Conservation (phyloP, 2,888 invertebrate genomes). For the Polietes domitor region DNA sequence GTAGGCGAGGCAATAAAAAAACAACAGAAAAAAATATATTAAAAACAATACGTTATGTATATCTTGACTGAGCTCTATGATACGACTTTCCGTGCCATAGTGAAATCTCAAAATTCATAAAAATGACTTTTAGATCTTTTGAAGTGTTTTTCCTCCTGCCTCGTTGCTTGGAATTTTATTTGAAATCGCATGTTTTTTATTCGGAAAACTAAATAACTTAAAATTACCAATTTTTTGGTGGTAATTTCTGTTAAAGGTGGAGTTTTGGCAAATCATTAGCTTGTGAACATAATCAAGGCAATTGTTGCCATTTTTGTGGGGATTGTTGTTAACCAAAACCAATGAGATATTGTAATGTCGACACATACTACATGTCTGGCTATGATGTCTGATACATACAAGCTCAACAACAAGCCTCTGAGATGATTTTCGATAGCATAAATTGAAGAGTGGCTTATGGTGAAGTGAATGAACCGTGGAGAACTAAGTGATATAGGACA, state of each 20-base stretch:
- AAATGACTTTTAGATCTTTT: slow-evolving; percentile 5
- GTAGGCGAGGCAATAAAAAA: background rate
- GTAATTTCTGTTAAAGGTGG: background rate
- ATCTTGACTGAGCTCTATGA: background rate
- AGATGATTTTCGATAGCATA: too few species aligned
- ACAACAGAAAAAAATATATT: background rate
- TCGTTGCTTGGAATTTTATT: background rate
- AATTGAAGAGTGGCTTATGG: too few species aligned
- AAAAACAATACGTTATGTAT: too few species aligned
- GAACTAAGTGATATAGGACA: background rate
- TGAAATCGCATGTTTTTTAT: background rate
- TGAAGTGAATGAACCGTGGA: background rate
- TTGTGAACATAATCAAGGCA: background rate
- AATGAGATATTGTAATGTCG: too few species aligned
- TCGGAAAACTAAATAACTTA: background rate
- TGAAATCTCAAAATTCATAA: background rate
- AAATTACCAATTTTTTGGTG: background rate
- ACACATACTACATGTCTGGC: too few species aligned
- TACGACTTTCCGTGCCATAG: too few species aligned
- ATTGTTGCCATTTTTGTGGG: background rate
- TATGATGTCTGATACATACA: too few species aligned
- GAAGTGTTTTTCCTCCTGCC: too few species aligned
- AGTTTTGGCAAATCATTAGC: background rate
- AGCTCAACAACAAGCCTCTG: too few species aligned
- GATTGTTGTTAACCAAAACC: background rate